These are phyloP conservation scores for Netta rufina DNA, from an alignment of 2,797 vertebrate species.

Conservation along the genomic window DNA sequence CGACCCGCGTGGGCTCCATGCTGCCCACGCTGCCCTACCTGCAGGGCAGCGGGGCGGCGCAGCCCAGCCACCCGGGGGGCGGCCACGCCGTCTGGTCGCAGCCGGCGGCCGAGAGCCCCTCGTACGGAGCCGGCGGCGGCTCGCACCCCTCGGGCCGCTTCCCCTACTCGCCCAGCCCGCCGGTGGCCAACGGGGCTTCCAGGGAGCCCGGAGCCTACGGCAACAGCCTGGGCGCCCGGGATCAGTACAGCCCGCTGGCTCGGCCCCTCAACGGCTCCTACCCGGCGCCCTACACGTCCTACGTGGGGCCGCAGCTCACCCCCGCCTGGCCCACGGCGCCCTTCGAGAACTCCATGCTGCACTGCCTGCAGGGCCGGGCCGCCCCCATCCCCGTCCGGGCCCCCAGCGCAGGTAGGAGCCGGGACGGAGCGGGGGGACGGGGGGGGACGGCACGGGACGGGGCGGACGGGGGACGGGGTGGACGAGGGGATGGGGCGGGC, in stretches of 20 bases:
- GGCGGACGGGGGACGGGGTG: too few relatives aligned
- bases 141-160: conserved; percentile 90
- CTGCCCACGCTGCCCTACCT: conserved; percentile 92
- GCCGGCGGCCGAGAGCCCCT: conserved; percentile 90
- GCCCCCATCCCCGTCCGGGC: conserved; percentile 87
- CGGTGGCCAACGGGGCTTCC: conserved; percentile 88
- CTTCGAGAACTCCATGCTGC: conserved; percentile 95
- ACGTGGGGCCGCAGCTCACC: conserved; percentile 88
- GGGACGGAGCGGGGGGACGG: neutral
- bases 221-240: conserved; percentile 85
- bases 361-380: conserved; percentile 90
- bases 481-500: neutral
- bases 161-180: conserved; percentile 92
- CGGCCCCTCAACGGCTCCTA: conserved; percentile 91
- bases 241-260: conserved; percentile 86
- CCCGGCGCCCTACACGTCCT: conserved; percentile 88
- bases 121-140: conserved; percentile 81
- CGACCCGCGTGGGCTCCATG: conserved; percentile 91
- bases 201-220: conserved; percentile 83
- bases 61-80: conserved; percentile 86
- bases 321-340: conserved; percentile 89
- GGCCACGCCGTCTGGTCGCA: conserved; percentile 92
- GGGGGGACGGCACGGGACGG: neutral
- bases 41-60: conserved; percentile 84
- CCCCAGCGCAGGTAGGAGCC: conserved; percentile 87